phyloP scores from a whole-genome alignment of 2,797 vertebrate species.

The Podarcis lilfordi region DNA sequence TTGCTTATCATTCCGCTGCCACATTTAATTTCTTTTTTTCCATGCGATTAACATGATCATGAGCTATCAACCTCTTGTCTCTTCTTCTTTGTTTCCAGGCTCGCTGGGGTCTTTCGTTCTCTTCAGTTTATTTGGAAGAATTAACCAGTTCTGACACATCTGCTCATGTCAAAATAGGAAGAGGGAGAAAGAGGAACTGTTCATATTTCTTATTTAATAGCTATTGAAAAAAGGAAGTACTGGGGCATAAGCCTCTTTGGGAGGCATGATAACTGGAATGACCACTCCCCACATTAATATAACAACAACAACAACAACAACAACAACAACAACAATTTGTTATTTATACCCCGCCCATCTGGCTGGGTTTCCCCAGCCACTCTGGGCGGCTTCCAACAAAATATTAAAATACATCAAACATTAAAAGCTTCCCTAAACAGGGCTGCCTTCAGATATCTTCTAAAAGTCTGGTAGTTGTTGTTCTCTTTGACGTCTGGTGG shows the following conservation, averaged over 20 bases:
- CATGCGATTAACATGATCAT: conserved; percentile 26
- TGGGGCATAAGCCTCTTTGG: not conserved
- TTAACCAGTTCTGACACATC: conserved; percentile 9
- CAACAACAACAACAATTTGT: no score
- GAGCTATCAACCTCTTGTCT: conserved; percentile 12
- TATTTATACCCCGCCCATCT: no score
- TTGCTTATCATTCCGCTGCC: conserved; percentile 34
- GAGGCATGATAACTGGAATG: not conserved
- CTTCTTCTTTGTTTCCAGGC: conserved; percentile 31
- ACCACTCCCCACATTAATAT: no score
- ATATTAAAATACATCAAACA: no score
- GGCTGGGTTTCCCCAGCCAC: no score
- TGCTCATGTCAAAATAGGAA: conserved; percentile 33
- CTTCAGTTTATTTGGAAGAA: conserved; percentile 10
- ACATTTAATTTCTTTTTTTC: conserved; percentile 13
- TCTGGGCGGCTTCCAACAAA: no score
- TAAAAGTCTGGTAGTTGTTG: no score
- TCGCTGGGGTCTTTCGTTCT: conserved; percentile 36
- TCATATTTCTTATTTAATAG: not conserved
- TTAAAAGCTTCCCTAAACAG: no score
- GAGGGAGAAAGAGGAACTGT: not conserved
- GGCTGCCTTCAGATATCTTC: no score
- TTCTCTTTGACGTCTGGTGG: no score
- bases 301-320: no score
- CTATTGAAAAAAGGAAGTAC: not conserved